phyloP scores from a whole-genome alignment of 2,113 vertebrate species.

The Calyptommatus sinebrachiatus region DNA sequence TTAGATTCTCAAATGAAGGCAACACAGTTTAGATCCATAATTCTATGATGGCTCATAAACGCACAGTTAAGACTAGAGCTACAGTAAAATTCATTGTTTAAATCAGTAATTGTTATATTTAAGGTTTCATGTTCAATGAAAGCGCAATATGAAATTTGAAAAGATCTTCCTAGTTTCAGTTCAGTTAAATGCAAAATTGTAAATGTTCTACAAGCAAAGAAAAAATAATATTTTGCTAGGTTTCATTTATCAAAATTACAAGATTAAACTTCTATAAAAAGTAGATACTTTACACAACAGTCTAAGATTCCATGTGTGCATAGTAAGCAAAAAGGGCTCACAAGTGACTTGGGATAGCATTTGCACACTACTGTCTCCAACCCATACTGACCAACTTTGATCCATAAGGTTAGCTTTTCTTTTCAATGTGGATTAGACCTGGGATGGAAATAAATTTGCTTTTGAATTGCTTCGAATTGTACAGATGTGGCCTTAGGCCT shows the following conservation, averaged over 20 bases:
- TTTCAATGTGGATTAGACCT: too few species aligned
- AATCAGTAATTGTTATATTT: slow-evolving; percentile 21
- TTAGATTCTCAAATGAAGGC: background rate
- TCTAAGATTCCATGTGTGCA: too few species aligned
- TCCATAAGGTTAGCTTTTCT: too few species aligned
- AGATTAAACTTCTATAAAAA: background rate
- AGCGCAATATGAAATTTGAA: slow-evolving; percentile 5
- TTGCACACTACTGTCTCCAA: too few species aligned
- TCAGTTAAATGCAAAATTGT: background rate
- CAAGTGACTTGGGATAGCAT: too few species aligned
- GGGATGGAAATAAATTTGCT: too few species aligned
- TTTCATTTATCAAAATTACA: background rate
- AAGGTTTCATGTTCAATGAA: slow-evolving; percentile 5
- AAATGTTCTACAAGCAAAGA: background rate
- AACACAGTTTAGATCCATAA: background rate
- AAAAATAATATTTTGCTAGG: background rate
- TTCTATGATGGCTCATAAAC: background rate
- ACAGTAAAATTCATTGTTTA: slow-evolving; percentile 2
- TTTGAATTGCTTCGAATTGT: too few species aligned
- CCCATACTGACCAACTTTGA: too few species aligned
- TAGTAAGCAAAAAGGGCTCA: too few species aligned
- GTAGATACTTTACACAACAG: background rate
- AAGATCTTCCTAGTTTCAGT: background rate
- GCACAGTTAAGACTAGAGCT: background rate
- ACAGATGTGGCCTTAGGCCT: too few species aligned